A percentile compares a stretch with the other conserved stretches of the same genome.
These are phyloP conservation scores for Flabesymbios commensalis DNA, from an alignment of 2,888 invertebrate genomes.

Conservation along the genomic window DNA sequence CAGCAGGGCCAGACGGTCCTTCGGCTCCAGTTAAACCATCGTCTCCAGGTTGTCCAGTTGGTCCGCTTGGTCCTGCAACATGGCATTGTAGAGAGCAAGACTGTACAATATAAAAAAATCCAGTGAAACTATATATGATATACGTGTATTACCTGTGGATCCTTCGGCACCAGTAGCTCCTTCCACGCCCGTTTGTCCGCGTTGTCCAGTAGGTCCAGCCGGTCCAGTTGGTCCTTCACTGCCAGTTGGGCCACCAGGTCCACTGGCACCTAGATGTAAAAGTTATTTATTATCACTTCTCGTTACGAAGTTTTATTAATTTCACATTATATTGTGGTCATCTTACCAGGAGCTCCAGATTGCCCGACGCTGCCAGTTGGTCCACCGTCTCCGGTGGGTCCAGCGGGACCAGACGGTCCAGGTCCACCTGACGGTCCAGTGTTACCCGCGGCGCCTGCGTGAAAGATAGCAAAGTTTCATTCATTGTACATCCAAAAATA, in stretches of 20 bases:
- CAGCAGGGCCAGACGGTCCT: neutral
- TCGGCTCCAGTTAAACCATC: neutral
- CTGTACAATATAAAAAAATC: too few relatives aligned
- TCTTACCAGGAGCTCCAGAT: conserved; percentile 19
- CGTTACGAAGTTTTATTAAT: too few relatives aligned
- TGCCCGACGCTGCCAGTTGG: conserved; percentile 1
- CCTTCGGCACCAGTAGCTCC: too few relatives aligned
- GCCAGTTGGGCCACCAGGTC: neutral
- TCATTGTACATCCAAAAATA: too few relatives aligned
- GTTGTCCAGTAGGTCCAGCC: conserved; percentile 41
- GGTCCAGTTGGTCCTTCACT: conserved; percentile 37
- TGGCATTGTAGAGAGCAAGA: too few relatives aligned
- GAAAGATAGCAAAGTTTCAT: too few relatives aligned
- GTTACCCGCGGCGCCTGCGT: conserved; percentile 72
- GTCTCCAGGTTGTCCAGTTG: conserved; percentile 4
- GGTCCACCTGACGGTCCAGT: conserved; percentile 31
- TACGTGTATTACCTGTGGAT: too few relatives aligned
- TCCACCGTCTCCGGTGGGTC: conserved; percentile 72
- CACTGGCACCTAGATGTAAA: too few relatives aligned
- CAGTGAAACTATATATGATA: too few relatives aligned
- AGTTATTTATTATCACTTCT: too few relatives aligned
- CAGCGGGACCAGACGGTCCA: neutral
- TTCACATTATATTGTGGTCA: neutral
- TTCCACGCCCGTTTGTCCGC: too few relatives aligned
- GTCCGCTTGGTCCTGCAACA: conserved; percentile 33